These are phyloP conservation scores for Mimumesa dahlbomi DNA, from an alignment of 2,888 invertebrate genomes.

Conservation along the genomic window DNA sequence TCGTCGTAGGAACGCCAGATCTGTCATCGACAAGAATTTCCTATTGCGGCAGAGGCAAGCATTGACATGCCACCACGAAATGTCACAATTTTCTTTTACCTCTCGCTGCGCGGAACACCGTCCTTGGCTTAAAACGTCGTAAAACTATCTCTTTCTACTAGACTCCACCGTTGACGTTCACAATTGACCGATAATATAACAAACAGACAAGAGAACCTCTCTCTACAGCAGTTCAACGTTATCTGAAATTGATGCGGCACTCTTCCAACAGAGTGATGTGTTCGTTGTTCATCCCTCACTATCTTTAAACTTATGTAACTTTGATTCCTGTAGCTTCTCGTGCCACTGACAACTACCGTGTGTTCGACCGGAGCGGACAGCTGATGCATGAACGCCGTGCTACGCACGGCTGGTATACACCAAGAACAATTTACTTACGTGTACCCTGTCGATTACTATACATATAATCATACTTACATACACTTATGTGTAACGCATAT, in stretches of 20 bases:
- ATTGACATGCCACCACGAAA: slow-evolving; percentile 15
- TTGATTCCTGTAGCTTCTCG: not conserved
- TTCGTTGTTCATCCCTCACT: slow-evolving; percentile 33
- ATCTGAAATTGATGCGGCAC: slow-evolving; percentile 26
- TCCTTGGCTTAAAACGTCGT: not conserved
- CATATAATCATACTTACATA: no score
- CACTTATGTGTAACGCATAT: no score
- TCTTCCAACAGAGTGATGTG: slow-evolving; percentile 9
- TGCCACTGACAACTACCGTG: slow-evolving; percentile 1
- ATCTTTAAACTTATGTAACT: slow-evolving; percentile 41
- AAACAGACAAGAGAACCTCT: slow-evolving; percentile 7
- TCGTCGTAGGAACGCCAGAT: not conserved
- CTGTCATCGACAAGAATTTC: slow-evolving; percentile 9
- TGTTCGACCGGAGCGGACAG: slow-evolving; percentile 11
- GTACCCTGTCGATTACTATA: no score
- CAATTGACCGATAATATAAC: slow-evolving; percentile 1
- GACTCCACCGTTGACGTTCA: not conserved
- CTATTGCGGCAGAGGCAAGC: slow-evolving; percentile 2
- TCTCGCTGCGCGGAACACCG: not conserved
- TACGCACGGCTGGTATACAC: no score
- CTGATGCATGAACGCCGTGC: slow-evolving; percentile 30
- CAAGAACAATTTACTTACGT: no score
- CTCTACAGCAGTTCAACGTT: slow-evolving; percentile 16
- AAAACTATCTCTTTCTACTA: not conserved
- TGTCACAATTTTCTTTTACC: slow-evolving; percentile 9